phyloP scores from a whole-genome alignment of 2,888 invertebrate species.

The Chloroclystis v-ata region DNA sequence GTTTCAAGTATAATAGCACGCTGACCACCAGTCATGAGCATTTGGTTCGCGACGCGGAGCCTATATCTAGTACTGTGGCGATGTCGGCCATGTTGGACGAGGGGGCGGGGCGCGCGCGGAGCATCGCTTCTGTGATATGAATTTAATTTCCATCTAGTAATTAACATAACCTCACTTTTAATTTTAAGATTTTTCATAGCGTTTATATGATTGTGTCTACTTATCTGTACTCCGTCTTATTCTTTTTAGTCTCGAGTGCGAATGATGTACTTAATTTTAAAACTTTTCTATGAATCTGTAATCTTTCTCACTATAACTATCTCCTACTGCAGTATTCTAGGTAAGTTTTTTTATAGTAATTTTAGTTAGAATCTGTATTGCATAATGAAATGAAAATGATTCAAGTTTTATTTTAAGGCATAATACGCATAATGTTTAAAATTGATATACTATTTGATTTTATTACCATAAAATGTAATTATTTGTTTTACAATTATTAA shows the following conservation, averaged over 20 bases:
- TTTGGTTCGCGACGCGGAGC: constrained; percentile 79
- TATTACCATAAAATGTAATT: constrained; percentile 15
- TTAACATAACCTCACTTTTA: too few relatives aligned
- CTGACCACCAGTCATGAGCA: constrained; percentile 77
- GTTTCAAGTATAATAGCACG: constrained; percentile 63
- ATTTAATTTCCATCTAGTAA: background rate
- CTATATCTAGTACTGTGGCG: constrained; percentile 73
- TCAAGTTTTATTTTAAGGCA: background rate
- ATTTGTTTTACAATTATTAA: constrained; percentile 34
- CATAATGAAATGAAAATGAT: background rate
- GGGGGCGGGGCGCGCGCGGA: constrained; percentile 44
- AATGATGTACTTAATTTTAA: too few relatives aligned
- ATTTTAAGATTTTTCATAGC: too few relatives aligned
- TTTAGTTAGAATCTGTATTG: background rate
- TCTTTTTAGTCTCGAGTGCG: too few relatives aligned
- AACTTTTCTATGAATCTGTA: too few relatives aligned
- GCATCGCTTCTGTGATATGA: constrained; percentile 62
- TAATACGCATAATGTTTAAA: too few relatives aligned
- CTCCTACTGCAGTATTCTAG: background rate
- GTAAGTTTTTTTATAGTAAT: background rate
- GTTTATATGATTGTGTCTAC: too few relatives aligned
- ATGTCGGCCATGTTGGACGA: constrained; percentile 65
- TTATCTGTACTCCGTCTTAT: too few relatives aligned
- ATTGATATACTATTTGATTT: constrained; percentile 15
- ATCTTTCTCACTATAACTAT: background rate